Evolutionary conservation across 2,113 vertebrate genomes (phyloP).

Genomic region (Dicaeum eximium): DNA sequence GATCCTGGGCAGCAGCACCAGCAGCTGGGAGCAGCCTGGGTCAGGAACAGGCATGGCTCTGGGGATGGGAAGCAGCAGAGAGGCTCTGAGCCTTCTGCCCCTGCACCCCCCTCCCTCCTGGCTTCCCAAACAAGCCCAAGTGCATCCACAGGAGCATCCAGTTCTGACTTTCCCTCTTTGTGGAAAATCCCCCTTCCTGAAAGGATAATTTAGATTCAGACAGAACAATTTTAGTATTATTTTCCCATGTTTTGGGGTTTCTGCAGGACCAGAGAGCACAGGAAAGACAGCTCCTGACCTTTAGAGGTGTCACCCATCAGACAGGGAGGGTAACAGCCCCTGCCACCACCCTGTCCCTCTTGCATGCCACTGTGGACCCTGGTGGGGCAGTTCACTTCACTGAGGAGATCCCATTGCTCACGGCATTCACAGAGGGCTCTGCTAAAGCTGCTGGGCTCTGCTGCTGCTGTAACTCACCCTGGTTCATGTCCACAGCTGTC

Average conservation of each 20-base stretch:
- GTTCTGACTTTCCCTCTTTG: background rate
- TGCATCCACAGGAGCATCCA: rapidly evolving
- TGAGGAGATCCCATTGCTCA: background rate
- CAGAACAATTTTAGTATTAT: rapidly evolving
- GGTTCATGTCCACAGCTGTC: background rate
- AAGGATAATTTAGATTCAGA: background rate
- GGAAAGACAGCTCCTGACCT: background rate
- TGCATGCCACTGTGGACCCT: background rate
- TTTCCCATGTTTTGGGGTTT: background rate
- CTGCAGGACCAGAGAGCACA: background rate
- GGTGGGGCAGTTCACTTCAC: background rate
- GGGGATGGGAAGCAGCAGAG: background rate
- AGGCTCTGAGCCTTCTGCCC: background rate
- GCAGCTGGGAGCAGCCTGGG: background rate
- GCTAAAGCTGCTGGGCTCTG: background rate
- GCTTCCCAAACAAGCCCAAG: background rate
- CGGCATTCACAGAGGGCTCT: background rate
- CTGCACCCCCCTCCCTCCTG: background rate
- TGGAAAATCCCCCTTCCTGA: background rate
- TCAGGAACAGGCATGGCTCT: background rate
- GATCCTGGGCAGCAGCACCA: background rate
- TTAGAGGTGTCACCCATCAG: background rate
- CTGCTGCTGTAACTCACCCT: background rate
- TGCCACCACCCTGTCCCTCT: background rate
- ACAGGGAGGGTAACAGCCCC: background rate